Conservation (phyloP, 2,797 vertebrate species). For the Hydrophis major region DNA sequence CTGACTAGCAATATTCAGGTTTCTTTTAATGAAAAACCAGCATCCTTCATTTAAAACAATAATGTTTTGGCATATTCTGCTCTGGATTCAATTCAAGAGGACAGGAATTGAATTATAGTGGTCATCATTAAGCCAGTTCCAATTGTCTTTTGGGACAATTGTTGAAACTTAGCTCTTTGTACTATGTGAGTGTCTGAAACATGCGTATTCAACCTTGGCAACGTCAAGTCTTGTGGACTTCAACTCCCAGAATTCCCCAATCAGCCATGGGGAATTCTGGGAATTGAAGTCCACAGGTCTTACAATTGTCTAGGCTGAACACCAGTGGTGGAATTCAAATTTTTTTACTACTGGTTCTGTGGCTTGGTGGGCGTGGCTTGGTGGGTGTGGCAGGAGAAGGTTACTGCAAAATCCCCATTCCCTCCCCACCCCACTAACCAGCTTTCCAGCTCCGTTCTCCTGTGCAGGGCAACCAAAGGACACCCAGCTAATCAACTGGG, state of each 20-base stretch:
- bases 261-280: background rate
- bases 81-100: background rate
- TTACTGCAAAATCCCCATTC: too few relatives aligned
- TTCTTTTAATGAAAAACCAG: background rate
- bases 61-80: background rate
- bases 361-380: too few relatives aligned
- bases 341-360: too few relatives aligned
- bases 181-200: background rate
- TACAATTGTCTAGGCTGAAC: background rate
- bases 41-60: background rate
- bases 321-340: background rate
- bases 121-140: background rate
- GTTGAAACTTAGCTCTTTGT: background rate
- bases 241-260: background rate
- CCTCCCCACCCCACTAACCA: too few relatives aligned
- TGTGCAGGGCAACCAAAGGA: too few relatives aligned
- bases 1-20: conserved; percentile 26
- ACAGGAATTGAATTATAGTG: conserved; percentile 16
- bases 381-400: too few relatives aligned
- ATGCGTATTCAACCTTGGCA: background rate
- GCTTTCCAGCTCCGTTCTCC: too few relatives aligned
- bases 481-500: too few relatives aligned
- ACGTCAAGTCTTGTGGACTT: background rate
- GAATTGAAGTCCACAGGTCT: background rate
- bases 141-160: background rate